Percentiles rank a stretch among this genome's conserved stretches.
Evolutionary conservation across 2,113 vertebrate species (phyloP).

Genomic region (Galbula dea): DNA sequence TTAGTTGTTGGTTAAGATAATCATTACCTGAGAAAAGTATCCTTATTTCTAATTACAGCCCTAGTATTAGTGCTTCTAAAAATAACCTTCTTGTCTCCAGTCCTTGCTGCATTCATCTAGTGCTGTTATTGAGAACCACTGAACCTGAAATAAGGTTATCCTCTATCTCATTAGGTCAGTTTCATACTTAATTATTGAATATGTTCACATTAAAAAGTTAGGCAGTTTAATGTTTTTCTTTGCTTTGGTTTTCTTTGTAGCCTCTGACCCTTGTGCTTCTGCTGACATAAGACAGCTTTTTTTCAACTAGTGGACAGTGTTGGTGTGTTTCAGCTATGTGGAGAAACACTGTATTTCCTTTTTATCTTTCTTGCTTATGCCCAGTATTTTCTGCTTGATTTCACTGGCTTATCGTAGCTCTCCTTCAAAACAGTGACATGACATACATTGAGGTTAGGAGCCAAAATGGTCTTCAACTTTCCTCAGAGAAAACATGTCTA

Average conservation of each 20-base stretch:
- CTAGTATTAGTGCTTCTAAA: not conserved
- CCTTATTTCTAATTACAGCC: not conserved
- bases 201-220: not conserved
- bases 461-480: not conserved
- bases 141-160: conserved; percentile 8
- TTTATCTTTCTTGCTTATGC: conserved; percentile 1
- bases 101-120: not conserved
- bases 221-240: not conserved
- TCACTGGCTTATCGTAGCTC: not conserved
- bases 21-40: not conserved
- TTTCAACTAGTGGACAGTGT: not conserved
- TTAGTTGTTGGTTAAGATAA: not conserved
- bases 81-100: not conserved
- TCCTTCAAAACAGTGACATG: conserved; percentile 9
- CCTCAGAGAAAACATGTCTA: conserved; percentile 2
- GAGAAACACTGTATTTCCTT: not conserved
- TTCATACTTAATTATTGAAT: not conserved
- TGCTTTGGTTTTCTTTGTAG: not conserved
- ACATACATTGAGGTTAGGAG: not conserved
- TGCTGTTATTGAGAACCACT: not conserved
- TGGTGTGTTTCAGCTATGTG: not conserved
- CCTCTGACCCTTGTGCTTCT: not conserved
- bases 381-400: conserved; percentile 22
- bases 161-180: conserved; percentile 14
- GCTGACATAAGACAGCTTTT: not conserved